Evolutionary conservation across 92 coral and sea anemone species (phyloP), one percentile per base, ranked within the genome.

Genomic region (Palythoa grandis): DNA sequence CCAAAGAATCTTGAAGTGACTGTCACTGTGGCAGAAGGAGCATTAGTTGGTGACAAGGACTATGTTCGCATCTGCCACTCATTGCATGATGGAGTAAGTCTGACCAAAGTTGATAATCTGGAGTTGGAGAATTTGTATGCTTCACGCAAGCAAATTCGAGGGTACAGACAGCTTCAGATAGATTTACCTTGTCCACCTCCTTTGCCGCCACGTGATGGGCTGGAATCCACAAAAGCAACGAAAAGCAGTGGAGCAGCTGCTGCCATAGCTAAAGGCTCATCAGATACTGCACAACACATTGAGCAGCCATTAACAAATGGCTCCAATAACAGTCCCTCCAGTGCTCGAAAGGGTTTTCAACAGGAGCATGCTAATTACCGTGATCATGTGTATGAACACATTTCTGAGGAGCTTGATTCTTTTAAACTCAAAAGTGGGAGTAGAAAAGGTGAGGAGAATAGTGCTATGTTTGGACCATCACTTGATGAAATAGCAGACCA

Each of bases 1-100:
- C 99, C 99, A 1, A 97, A 92, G 70, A 72, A 92, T 17, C 86
- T 97, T 23, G 93, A 92, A 48, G 87, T 97, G 90, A 95, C 93
- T 17, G 88, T 97, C 23, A 86, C 91, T 22, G 98, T 89, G 2
- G 99, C 99, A 2, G 87, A 90, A 35, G 98, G 99, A 3, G 96
- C 96, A 16, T 86, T 97, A 58, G 63, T 88, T 15, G 99, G 95
- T 68, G 98, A 97, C 72, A 92, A 93, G 72, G 94, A 92, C 47
- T 97, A 97, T 76, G 93, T 92, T 78, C 92, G 93, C 23, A 85
- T 95, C 57, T 97, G 99, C 74, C 92, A 90, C 52, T 70, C 87
- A 19, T 90, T 97, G 65, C 98, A 97, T 74, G 96, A 91, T 76
- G 94, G 96, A 16, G 93, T 97, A 11, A 92, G 93, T 72, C 91